These are phyloP conservation scores for Ceuthmochares aereus DNA, from an alignment of 2,113 vertebrate species.

Conservation along the genomic window DNA sequence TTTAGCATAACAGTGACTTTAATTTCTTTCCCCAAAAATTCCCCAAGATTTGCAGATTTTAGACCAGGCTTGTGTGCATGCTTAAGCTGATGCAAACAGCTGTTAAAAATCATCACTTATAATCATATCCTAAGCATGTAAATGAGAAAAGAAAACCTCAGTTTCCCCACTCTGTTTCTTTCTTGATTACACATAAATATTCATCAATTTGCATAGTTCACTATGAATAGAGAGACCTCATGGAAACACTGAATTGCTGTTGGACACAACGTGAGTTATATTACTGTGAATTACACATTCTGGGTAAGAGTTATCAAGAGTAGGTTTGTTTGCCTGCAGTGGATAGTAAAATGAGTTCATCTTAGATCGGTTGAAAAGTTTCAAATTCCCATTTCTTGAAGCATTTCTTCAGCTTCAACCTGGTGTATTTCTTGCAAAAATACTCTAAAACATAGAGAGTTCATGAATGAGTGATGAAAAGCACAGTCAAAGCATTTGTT, in stretches of 20 bases:
- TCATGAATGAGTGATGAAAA: slow-evolving; percentile 31
- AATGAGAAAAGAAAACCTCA: background rate
- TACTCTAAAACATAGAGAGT: background rate
- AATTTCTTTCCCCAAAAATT: background rate
- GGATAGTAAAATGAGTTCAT: background rate
- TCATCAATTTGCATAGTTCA: slow-evolving; percentile 2
- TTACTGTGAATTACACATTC: background rate
- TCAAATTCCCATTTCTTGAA: background rate
- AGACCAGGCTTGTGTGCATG: background rate
- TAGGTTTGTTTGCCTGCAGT: background rate
- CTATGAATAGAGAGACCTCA: background rate
- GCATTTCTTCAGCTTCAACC: background rate
- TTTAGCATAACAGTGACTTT: background rate
- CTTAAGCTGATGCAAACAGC: background rate
- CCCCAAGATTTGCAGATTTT: background rate
- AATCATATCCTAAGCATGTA: background rate
- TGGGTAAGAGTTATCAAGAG: background rate
- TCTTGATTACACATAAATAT: background rate
- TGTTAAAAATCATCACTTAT: slow-evolving; percentile 2
- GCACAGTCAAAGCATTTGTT: background rate
- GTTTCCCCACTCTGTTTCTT: background rate
- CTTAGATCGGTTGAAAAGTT: background rate
- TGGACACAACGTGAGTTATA: background rate
- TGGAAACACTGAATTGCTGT: background rate
- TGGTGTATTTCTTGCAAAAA: background rate